phyloP scores from a whole-genome alignment of 2,113 vertebrate species.

The Motacilla tschutschensis region DNA sequence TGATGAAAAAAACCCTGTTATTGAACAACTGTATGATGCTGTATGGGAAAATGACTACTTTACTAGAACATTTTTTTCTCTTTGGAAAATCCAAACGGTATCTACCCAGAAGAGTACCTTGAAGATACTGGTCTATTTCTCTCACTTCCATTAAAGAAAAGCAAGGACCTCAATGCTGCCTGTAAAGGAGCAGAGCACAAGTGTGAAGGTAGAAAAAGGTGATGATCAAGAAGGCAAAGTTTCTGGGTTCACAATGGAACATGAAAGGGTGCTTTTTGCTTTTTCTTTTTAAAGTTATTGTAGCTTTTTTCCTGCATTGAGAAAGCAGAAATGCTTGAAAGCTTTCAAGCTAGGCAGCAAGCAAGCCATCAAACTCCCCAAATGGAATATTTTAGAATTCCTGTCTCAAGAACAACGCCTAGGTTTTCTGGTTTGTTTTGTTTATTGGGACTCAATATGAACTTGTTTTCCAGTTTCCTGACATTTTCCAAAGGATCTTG shows the following conservation, averaged over 20 bases:
- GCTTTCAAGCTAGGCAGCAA: neutral
- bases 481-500: neutral
- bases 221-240: neutral
- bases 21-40: neutral
- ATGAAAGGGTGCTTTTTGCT: neutral
- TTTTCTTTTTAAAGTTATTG: neutral
- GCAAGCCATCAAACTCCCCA: neutral
- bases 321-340: neutral
- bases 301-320: neutral
- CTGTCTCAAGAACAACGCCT: neutral
- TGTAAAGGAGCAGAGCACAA: neutral
- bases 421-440: neutral
- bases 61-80: neutral
- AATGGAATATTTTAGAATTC: conserved; percentile 32
- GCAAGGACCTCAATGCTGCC: neutral
- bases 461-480: neutral
- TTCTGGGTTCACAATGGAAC: neutral
- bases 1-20: neutral
- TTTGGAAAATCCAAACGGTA: neutral
- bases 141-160: neutral
- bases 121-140: neutral
- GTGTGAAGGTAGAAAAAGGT: neutral
- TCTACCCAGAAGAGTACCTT: neutral
- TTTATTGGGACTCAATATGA: neutral
- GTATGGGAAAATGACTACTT: neutral